Evolutionary conservation across 2,113 vertebrate species (phyloP).

Genomic region (Corydoras sp.): DNA sequence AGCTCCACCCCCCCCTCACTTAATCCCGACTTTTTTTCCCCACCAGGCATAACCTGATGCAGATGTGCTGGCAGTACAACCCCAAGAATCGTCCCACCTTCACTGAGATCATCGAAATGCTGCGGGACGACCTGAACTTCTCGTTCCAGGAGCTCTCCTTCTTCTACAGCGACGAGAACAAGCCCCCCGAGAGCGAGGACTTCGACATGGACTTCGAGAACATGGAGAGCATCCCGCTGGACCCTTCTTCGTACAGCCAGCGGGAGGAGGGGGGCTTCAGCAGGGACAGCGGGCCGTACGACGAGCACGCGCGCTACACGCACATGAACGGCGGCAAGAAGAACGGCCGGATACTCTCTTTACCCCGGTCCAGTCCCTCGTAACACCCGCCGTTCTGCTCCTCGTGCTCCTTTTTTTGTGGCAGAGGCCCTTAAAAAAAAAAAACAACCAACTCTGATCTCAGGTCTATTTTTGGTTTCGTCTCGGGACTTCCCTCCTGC

Average conservation of each 20-base stretch:
- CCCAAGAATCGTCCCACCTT: constrained; percentile 94
- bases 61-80: constrained; percentile 98
- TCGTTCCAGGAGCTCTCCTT: constrained; percentile 90
- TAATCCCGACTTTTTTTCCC: neutral
- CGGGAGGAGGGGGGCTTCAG: constrained; percentile 73
- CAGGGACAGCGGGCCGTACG: constrained; percentile 81
- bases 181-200: constrained; percentile 85
- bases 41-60: constrained; percentile 85
- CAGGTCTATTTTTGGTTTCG: constrained; percentile 75
- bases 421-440: constrained; percentile 56
- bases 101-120: constrained; percentile 88
- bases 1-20: too few relatives aligned
- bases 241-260: constrained; percentile 83
- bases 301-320: constrained; percentile 89
- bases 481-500: constrained; percentile 53
- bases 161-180: constrained; percentile 98
- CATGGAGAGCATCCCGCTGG: constrained; percentile 96
- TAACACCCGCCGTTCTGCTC: constrained; percentile 66
- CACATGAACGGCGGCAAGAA: constrained; percentile 98
- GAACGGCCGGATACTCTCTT: constrained; percentile 84
- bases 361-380: constrained; percentile 89
- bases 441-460: constrained; percentile 67
- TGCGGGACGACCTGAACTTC: constrained; percentile 88
- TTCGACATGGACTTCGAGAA: constrained; percentile 94
- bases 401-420: constrained; percentile 41